A percentile compares a stretch with the other conserved stretches of the same genome.
phyloP scores from a whole-genome alignment of 2,113 vertebrate genomes.

The Blennius ocellaris region DNA sequence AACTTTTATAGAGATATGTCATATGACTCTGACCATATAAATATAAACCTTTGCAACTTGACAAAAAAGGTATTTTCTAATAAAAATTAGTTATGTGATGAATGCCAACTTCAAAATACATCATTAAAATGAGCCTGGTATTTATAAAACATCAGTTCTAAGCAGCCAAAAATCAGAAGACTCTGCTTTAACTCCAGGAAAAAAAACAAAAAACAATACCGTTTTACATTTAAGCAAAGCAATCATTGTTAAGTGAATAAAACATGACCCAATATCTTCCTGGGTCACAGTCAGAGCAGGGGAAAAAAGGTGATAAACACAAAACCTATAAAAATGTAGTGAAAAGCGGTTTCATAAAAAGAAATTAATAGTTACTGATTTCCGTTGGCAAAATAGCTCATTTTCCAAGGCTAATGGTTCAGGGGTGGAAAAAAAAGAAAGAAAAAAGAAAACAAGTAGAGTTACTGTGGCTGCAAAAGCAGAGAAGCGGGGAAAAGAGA shows the following conservation, averaged over 20 bases:
- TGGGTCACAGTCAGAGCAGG: background rate
- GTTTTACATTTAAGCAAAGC: background rate
- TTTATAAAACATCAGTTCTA: background rate
- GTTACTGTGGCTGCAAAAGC: slow-evolving; percentile 20
- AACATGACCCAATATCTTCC: background rate
- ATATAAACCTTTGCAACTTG: too few species aligned
- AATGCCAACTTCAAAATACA: too few species aligned
- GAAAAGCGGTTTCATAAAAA: background rate
- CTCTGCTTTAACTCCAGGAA: background rate
- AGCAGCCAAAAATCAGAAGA: background rate
- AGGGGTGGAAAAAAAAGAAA: background rate
- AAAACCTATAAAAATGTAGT: background rate
- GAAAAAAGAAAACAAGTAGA: slow-evolving; percentile 9
- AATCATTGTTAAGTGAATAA: background rate
- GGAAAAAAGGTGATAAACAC: background rate
- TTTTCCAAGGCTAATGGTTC: background rate
- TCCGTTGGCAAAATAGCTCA: background rate
- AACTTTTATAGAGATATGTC: too few species aligned
- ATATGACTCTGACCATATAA: too few species aligned
- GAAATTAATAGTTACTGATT: background rate
- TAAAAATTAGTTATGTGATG: too few species aligned
- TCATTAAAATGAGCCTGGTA: too few species aligned
- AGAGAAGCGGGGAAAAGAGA: slow-evolving; percentile 18
- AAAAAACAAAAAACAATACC: background rate
- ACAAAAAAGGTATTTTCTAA: too few species aligned